These are phyloP conservation scores for Rutilus rutilus DNA, from an alignment of 2,113 vertebrate genomes.

Conservation along the genomic window DNA sequence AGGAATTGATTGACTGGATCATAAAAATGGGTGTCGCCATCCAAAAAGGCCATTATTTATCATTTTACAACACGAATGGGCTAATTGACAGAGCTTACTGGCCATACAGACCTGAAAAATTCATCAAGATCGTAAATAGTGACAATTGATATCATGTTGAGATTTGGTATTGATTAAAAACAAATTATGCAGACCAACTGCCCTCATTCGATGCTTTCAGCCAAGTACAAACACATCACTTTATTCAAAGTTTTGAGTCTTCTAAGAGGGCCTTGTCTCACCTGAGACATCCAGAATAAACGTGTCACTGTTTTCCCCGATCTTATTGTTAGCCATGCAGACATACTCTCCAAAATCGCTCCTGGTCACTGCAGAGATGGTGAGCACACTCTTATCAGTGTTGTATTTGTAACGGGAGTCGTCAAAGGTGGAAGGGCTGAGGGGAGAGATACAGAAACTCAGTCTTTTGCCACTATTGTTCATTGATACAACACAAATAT, in stretches of 20 bases:
- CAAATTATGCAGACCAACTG: too few species aligned
- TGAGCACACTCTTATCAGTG: constrained; percentile 73
- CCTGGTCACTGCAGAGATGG: constrained; percentile 63
- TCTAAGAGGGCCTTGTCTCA: constrained; percentile 46
- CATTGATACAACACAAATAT: not conserved
- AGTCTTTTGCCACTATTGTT: not conserved
- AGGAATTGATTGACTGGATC: not conserved
- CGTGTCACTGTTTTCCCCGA: constrained; percentile 56
- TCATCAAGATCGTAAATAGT: too few species aligned
- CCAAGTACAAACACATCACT: not conserved
- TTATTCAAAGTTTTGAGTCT: not conserved
- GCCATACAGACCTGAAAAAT: not conserved
- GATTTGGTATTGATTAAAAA: too few species aligned
- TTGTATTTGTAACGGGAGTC: constrained; percentile 68
- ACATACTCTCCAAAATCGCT: constrained; percentile 68
- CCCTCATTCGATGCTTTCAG: too few species aligned
- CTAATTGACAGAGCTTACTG: not conserved
- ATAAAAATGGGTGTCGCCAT: not conserved
- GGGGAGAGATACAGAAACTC: constrained; percentile 22
- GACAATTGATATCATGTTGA: too few species aligned
- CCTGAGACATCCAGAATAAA: constrained; percentile 70
- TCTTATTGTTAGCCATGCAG: constrained; percentile 73
- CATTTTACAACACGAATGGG: not conserved
- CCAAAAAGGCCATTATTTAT: not conserved
- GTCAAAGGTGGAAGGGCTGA: constrained; percentile 65